Base-by-base conservation (phyloP, 1,140 invertebrate species). In the Ostrea denselamellosa region DNA sequence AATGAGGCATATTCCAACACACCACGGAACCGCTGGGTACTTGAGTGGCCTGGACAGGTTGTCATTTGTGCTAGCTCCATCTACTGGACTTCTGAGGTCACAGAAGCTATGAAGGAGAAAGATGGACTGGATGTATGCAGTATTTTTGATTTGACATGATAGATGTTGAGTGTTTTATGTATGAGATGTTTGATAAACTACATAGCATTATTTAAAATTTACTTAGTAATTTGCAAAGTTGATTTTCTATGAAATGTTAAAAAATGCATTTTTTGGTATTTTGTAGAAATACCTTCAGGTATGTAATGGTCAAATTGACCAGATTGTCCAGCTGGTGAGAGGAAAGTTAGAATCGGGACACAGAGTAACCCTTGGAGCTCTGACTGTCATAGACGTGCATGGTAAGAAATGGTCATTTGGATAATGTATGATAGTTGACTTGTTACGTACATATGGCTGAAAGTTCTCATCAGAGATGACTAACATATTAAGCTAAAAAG, bases 321-420 rank as follows among this genome's bases (percentile, higher is more conserved):
- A 94, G 58, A 94, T 95, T 89, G 95, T 95, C 0, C 92, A 93
- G 81, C 90, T 95, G n/a, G 95, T 95, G 9, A 90, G 95, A 89
- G 94, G 94, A 17, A 94, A 95, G 87, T 91, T 95, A 25, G 92
- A 93, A 12, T 88, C 91, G 82, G 94, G 94, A n/a, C 90, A 93
- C 51, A 90, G 95, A 54, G 92, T 94, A 9, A 95, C 95, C 8
- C 90, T 95, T 8, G 95, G 94, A 51, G 95, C 95, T 83, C 91
- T 95, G 14, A 95, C 93, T 92, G 95, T 95, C 44, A 94, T 95
- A 87, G 95, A 95, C 93, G 95, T 95, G n/a, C 95, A 95, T 89
- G 95, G 95, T 96, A 92, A 90, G 91, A 52, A n/a, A 0, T 22
- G 12, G 22, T 77, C 25, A 34, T n/a, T n/a, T n/a, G n/a, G n/a